Percentiles rank a stretch among this genome's conserved stretches.
phyloP scores from a whole-genome alignment of 2,797 vertebrate genomes.

The Microctenopoma stevenorrisi region DNA sequence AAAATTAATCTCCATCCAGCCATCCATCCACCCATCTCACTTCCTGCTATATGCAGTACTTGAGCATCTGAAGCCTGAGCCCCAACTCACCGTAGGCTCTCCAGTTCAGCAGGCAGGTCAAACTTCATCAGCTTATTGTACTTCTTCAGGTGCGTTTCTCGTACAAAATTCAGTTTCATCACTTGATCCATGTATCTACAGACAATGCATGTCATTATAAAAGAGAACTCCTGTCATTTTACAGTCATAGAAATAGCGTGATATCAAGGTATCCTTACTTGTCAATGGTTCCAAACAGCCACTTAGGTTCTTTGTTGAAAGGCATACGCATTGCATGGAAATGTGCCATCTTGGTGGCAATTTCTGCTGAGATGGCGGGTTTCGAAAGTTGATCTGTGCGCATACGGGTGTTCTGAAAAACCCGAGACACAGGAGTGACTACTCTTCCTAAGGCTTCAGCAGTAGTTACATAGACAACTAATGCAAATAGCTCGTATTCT shows the following conservation, averaged over 20 bases:
- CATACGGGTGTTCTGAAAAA: constrained; percentile 89
- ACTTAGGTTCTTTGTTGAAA: constrained; percentile 95
- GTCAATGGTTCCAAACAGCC: constrained; percentile 93
- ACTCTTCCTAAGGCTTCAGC: background rate
- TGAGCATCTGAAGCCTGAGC: background rate
- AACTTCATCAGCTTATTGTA: constrained; percentile 87
- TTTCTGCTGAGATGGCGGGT: constrained; percentile 86
- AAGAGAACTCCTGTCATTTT: background rate
- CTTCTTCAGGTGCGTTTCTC: constrained; percentile 84
- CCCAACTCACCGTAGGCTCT: constrained; percentile 86
- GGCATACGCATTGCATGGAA: constrained; percentile 96
- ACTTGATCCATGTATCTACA: constrained; percentile 93
- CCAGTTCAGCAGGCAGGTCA: constrained; percentile 88
- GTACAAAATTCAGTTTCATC: constrained; percentile 83
- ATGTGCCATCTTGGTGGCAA: constrained; percentile 88
- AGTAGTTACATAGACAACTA: background rate
- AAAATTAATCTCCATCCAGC: too few relatives aligned
- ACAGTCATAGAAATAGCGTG: background rate
- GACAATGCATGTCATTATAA: background rate
- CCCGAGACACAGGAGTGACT: background rate
- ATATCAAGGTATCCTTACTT: constrained; percentile 72
- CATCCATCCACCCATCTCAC: too few relatives aligned
- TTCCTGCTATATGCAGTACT: background rate
- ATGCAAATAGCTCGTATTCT: background rate
- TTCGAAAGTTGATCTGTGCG: constrained; percentile 86